A percentile compares a stretch with the other conserved stretches of the same genome.
Evolutionary conservation across 1,140 invertebrate species (phyloP).

Genomic region (Drosophila sechellia): DNA sequence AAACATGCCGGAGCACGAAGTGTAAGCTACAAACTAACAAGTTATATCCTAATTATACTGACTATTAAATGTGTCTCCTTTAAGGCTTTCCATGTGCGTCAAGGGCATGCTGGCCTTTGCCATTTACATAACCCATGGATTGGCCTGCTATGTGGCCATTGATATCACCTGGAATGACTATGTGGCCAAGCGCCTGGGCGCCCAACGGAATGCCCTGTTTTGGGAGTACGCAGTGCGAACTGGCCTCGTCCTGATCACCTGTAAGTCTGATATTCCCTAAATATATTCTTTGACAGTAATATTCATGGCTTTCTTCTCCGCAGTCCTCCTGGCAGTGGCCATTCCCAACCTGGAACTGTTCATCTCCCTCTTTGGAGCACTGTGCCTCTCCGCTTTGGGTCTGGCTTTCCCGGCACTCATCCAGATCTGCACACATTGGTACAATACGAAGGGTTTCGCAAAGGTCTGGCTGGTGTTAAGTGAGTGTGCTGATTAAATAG

Average conservation of each 20-base stretch:
- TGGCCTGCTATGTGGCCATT: constrained; percentile 95
- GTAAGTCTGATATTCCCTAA: constrained; percentile 86
- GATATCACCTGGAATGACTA: constrained; percentile 93
- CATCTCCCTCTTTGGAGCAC: constrained; percentile 95
- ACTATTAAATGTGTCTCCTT: neutral
- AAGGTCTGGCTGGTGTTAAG: constrained; percentile 75
- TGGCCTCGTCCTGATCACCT: constrained; percentile 89
- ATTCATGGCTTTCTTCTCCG: constrained; percentile 45
- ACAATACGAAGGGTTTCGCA: constrained; percentile 84
- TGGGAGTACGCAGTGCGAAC: constrained; percentile 90
- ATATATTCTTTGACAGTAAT: too few species aligned
- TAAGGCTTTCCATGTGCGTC: constrained; percentile 88
- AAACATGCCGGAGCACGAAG: constrained; percentile 86
- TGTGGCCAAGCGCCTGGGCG: constrained; percentile 78
- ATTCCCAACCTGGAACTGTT: constrained; percentile 94
- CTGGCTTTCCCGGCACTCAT: constrained; percentile 95
- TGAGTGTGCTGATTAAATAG: constrained; percentile 23
- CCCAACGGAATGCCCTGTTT: constrained; percentile 84
- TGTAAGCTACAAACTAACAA: constrained; percentile 83
- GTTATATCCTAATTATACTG: constrained; percentile 38
- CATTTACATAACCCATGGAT: constrained; percentile 92
- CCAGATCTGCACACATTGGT: constrained; percentile 89
- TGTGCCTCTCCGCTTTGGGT: constrained; percentile 93
- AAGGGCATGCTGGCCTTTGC: constrained; percentile 90
- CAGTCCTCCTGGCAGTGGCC: constrained; percentile 91